A percentile compares a stretch with the other conserved stretches of the same genome.
Conservation (phyloP, 1,140 invertebrate genomes). For the Papilio xuthus region DNA sequence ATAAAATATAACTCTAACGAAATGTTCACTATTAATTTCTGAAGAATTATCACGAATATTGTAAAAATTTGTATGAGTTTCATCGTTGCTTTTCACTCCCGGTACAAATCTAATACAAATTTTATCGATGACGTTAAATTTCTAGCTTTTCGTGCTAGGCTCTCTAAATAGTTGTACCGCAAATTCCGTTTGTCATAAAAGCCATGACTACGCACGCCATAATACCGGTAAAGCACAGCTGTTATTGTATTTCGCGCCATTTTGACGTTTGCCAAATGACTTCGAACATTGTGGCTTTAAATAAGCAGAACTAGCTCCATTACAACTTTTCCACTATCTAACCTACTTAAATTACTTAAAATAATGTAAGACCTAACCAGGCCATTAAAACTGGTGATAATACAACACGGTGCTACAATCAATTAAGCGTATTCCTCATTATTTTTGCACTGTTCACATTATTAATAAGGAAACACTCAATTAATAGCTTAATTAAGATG, state of each 20-base stretch:
- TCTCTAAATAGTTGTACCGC: background rate
- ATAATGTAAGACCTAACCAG: background rate
- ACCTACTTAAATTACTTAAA: background rate
- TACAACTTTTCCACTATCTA: background rate
- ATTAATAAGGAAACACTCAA: slow-evolving; percentile 13
- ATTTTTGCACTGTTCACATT: background rate
- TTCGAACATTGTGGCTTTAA: background rate
- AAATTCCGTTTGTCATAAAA: background rate
- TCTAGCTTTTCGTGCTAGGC: no score
- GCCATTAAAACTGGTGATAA: background rate
- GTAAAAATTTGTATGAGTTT: no score
- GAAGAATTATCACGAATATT: no score
- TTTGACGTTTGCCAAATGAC: background rate
- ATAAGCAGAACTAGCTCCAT: background rate
- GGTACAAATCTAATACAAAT: no score
- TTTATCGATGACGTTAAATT: no score
- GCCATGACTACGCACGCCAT: background rate
- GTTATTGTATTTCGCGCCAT: background rate
- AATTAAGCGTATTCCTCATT: background rate
- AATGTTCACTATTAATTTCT: background rate
- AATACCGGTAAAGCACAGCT: background rate
- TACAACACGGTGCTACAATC: background rate
- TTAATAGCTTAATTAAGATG: background rate
- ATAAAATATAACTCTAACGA: background rate
- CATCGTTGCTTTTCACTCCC: no score